Base-by-base conservation (phyloP, 1,140 invertebrate genomes). In the Zaprionus camerounensis region DNA sequence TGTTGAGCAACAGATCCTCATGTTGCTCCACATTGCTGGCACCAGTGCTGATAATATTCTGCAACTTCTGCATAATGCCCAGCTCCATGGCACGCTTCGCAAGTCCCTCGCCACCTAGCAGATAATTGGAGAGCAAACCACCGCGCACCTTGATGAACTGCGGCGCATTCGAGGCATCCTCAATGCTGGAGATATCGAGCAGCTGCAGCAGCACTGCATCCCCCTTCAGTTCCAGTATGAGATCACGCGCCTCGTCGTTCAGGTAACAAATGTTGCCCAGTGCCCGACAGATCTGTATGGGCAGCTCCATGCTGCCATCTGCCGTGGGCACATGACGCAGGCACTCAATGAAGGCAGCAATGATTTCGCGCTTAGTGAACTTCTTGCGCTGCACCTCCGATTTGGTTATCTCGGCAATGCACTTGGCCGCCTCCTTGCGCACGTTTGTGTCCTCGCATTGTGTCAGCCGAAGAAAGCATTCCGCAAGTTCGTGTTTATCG, bases 241-340 rank as follows among this genome's bases (percentile, higher is more conserved):
- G 91, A 63, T 94, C 94, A 68, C 95, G 94, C 26, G 94, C 94
- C 80, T 94, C 94, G 94, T 97, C 96, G 94, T 97, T 97, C 85
- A 98, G 96, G 93, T 96, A 98, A 82, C 96, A 98, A 80, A 98
- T 96, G 92, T 98, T 98, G 53, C 97, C 97, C 22, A 98, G 93
- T 6, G 97, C 97, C 82, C 97, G 94, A 75, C 96, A 96, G 20
- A 95, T 94, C 87, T 98, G 97, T 68, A 95, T 96, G 24, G 95
- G 84, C 26, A 95, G 79, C 63, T 95, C 94, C 68, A 94, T 91
- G 64, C 94, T 94, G 61, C 72, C 82, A 11, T 91, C 85, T 11
- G 76, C 24, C 1, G 81, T 81, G 15, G 85, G 86, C 63, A 92
- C 75, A 34, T 87, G 77, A 24, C 77, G 91, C 81, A 81, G 82